These are phyloP conservation scores for Tretioscincus oriximinensis DNA, from an alignment of 2,113 vertebrate genomes.

Conservation along the genomic window DNA sequence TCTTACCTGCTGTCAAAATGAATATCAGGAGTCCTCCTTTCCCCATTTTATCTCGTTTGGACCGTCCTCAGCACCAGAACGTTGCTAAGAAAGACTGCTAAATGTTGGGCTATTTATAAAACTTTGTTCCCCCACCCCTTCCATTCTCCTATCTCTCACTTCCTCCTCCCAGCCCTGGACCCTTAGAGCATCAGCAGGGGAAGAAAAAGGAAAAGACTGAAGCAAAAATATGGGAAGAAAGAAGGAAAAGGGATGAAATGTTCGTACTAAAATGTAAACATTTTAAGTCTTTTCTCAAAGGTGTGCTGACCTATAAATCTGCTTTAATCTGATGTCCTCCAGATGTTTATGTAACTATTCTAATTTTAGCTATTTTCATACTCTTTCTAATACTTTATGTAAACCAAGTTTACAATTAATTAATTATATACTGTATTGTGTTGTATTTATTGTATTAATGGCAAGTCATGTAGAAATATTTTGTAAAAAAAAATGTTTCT, in stretches of 20 bases:
- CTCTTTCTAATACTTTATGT: no score
- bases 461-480: no score
- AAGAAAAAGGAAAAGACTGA: not conserved
- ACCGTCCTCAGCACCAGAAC: not conserved
- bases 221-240: not conserved
- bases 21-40: not conserved
- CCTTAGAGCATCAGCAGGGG: not conserved
- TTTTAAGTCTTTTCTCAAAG: not conserved
- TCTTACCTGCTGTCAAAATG: conserved; percentile 8
- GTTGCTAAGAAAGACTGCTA: not conserved
- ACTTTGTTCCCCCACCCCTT: not conserved
- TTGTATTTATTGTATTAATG: no score
- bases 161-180: not conserved
- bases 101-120: not conserved
- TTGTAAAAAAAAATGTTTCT: no score
- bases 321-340: no score
- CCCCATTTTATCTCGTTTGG: not conserved
- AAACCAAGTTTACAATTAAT: no score
- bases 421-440: no score
- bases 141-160: no score
- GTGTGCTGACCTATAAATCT: not conserved
- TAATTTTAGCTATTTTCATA: no score
- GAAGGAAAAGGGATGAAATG: not conserved
- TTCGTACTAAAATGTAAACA: not conserved
- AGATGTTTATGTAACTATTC: not conserved